A percentile compares a stretch with the other conserved stretches of the same genome.
Evolutionary conservation across 2,797 vertebrate species (phyloP).

Genomic region (Myoxocephalus aenaeus): DNA sequence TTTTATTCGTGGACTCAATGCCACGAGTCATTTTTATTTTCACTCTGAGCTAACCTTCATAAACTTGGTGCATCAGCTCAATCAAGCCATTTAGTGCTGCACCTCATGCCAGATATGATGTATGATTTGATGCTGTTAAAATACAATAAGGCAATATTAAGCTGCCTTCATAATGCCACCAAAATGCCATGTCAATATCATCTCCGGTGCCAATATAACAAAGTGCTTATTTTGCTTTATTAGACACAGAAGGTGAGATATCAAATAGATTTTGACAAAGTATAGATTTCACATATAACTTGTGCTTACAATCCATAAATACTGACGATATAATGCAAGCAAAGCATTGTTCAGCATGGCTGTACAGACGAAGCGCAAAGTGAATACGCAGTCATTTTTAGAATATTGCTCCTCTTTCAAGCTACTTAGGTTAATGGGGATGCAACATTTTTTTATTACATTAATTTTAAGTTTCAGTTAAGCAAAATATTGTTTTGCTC

Average conservation of each 20-base stretch:
- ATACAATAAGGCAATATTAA: conserved; percentile 83
- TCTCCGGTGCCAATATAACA: conserved; percentile 70
- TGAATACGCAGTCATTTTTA: conserved; percentile 21
- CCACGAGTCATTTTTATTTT: conserved; percentile 30
- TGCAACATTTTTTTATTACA: neutral
- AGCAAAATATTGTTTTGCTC: neutral
- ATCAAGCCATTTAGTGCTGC: conserved; percentile 60
- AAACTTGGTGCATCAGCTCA: conserved; percentile 67
- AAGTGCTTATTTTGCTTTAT: conserved; percentile 82
- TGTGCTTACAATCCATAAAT: conserved; percentile 63
- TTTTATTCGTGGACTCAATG: conserved; percentile 18
- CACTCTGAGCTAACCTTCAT: conserved; percentile 66
- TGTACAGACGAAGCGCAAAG: conserved; percentile 14
- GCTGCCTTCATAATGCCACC: conserved; percentile 83
- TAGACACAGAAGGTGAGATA: conserved; percentile 72
- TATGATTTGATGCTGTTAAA: conserved; percentile 78
- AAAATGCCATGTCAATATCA: conserved; percentile 86
- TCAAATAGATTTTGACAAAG: conserved; percentile 72
- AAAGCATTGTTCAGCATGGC: conserved; percentile 34
- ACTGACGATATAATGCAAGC: conserved; percentile 40
- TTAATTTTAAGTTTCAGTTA: neutral
- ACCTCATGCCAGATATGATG: conserved; percentile 71
- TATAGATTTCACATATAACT: conserved; percentile 67
- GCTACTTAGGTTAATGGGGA: conserved; percentile 13
- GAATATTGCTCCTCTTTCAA: conserved; percentile 15